Evolutionary conservation across 2,113 vertebrate species (phyloP).

Genomic region (Garra rufa): DNA sequence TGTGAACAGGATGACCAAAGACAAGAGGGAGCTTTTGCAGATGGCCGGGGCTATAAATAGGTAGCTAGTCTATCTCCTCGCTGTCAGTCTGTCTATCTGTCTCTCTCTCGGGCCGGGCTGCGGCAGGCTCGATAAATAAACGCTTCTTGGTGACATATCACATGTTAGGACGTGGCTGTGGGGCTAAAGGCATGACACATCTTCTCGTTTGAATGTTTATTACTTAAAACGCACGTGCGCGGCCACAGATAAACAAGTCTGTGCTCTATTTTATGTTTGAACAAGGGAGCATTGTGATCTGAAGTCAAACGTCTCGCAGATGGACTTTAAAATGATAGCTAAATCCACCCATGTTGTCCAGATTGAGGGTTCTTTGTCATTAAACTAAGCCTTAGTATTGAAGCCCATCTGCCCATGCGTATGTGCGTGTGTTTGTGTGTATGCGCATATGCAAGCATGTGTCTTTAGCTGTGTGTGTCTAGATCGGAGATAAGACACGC

Average conservation of each 20-base stretch:
- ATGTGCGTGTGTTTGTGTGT: slow-evolving; percentile 56
- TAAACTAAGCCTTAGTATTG: slow-evolving; percentile 78
- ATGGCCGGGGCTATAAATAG: slow-evolving; percentile 88
- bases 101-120: slow-evolving; percentile 70
- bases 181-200: slow-evolving; percentile 51
- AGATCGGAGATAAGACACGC: slow-evolving; percentile 62
- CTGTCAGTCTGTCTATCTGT: slow-evolving; percentile 80
- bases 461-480: slow-evolving; percentile 23
- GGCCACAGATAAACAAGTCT: slow-evolving; percentile 24
- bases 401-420: slow-evolving; percentile 75
- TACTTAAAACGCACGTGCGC: slow-evolving; percentile 49
- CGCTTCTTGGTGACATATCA: slow-evolving; percentile 54
- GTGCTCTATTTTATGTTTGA: slow-evolving; percentile 28
- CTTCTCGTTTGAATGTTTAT: slow-evolving; percentile 50
- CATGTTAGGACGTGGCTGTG: slow-evolving; percentile 50
- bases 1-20: slow-evolving; percentile 92
- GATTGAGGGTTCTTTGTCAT: slow-evolving; percentile 80
- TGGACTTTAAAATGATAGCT: slow-evolving; percentile 78
- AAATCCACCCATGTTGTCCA: slow-evolving; percentile 73
- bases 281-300: slow-evolving; percentile 64
- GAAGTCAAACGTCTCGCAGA: slow-evolving; percentile 74
- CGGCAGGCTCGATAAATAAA: slow-evolving; percentile 59
- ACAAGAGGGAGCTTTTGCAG: slow-evolving; percentile 87
- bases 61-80: slow-evolving; percentile 79
- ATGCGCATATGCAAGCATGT: slow-evolving; percentile 52